These are phyloP conservation scores for Ophonus ardosiacus DNA, from an alignment of 2,888 invertebrate genomes.

Conservation along the genomic window DNA sequence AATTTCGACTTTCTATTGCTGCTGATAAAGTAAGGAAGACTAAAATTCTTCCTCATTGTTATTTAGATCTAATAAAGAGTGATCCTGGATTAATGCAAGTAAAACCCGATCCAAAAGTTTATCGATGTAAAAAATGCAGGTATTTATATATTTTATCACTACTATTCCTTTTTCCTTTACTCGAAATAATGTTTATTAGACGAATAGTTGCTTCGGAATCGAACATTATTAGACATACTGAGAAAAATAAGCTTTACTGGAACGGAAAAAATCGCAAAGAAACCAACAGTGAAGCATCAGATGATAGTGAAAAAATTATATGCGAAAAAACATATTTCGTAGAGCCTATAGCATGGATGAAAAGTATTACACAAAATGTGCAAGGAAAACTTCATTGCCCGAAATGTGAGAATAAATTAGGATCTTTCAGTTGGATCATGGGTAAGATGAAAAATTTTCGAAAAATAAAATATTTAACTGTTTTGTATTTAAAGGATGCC, in stretches of 20 bases:
- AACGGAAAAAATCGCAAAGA: slow-evolving; percentile 73
- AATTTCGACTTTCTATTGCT: slow-evolving; percentile 87
- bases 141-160: slow-evolving; percentile 64
- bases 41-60: slow-evolving; percentile 89
- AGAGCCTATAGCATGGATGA: slow-evolving; percentile 95
- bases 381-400: slow-evolving; percentile 93
- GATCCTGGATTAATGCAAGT: slow-evolving; percentile 87
- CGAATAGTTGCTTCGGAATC: slow-evolving; percentile 89
- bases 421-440: slow-evolving; percentile 94
- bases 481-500: slow-evolving; percentile 81
- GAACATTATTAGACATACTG: slow-evolving; percentile 86
- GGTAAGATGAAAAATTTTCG: slow-evolving; percentile 76
- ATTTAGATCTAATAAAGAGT: slow-evolving; percentile 86
- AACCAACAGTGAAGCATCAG: slow-evolving; percentile 67
- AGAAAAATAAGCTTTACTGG: slow-evolving; percentile 77
- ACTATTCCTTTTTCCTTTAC: background rate
- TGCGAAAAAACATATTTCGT: slow-evolving; percentile 90
- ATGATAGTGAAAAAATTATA: slow-evolving; percentile 71
- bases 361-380: slow-evolving; percentile 81
- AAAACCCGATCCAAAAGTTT: slow-evolving; percentile 89
- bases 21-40: slow-evolving; percentile 90
- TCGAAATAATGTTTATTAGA: slow-evolving; percentile 69
- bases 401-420: slow-evolving; percentile 90
- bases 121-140: slow-evolving; percentile 89
- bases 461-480: background rate